phyloP scores from a whole-genome alignment of 2,888 invertebrate genomes.

The Conistra vaccinii region DNA sequence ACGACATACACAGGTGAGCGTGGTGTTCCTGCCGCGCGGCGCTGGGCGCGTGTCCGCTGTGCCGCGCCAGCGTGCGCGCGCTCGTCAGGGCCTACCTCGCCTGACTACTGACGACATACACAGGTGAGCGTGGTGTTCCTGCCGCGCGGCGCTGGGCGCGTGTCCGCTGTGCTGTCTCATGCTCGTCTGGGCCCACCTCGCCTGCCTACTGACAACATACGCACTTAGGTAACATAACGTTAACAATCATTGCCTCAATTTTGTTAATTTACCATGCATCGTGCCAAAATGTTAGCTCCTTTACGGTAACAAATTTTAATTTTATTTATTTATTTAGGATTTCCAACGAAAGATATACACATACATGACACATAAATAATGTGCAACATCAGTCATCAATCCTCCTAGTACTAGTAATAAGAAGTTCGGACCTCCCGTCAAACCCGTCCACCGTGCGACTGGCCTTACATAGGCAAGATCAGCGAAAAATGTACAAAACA shows the following conservation, averaged over 20 bases:
- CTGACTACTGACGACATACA: conserved; percentile 61
- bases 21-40: conserved; percentile 76
- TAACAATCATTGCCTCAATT: background rate
- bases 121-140: conserved; percentile 74
- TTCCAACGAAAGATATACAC: no score
- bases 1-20: no score
- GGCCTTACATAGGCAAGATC: conserved; percentile 6
- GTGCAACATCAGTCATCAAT: background rate
- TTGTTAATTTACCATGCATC: background rate
- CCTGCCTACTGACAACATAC: conserved; percentile 67
- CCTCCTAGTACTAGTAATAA: background rate
- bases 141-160: conserved; percentile 96
- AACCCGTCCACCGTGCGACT: background rate
- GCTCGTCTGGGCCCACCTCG: conserved; percentile 93
- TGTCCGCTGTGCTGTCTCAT: conserved; percentile 98
- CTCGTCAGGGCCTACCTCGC: conserved; percentile 93
- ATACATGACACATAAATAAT: no score
- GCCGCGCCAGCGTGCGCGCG: conserved; percentile 95
- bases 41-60: conserved; percentile 96
- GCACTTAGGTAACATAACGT: background rate
- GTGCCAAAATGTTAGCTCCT: background rate
- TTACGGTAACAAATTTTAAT: background rate
- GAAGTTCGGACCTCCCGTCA: background rate
- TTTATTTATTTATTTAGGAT: no score
- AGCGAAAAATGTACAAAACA: background rate